phyloP scores from a whole-genome alignment of 2,888 invertebrate genomes.

The Drosophila prolongata region DNA sequence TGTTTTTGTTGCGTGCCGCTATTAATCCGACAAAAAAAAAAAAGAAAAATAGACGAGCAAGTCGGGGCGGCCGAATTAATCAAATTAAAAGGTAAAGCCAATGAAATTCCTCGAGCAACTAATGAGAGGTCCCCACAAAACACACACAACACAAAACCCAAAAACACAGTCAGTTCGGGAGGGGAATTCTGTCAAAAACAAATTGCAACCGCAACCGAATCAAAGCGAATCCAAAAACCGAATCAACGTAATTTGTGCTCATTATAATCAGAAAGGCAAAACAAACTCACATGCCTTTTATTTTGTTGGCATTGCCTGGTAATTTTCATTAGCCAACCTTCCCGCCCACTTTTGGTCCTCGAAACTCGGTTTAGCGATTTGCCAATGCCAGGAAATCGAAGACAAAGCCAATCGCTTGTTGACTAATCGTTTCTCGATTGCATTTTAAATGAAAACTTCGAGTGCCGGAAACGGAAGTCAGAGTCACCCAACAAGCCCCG shows the following conservation, averaged over 20 bases:
- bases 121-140: conserved; percentile 26
- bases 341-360: conserved; percentile 30
- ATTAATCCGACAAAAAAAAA: background rate
- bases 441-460: conserved; percentile 48
- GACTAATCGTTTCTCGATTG: conserved; percentile 70
- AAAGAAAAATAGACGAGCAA: conserved; percentile 7
- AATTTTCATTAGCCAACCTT: conserved; percentile 49
- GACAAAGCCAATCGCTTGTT: conserved; percentile 40
- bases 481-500: conserved; percentile 41
- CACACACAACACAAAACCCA: background rate
- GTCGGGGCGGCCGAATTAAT: conserved; percentile 24
- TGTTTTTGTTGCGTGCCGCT: conserved; percentile 37
- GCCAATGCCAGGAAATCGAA: conserved; percentile 5
- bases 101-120: conserved; percentile 29
- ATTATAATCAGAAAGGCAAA: conserved; percentile 59
- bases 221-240: conserved; percentile 35
- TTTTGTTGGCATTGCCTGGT: conserved; percentile 16
- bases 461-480: conserved; percentile 58
- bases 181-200: conserved; percentile 27
- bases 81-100: conserved; percentile 57
- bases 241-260: conserved; percentile 67
- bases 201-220: conserved; percentile 41
- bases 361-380: conserved; percentile 1
- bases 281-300: conserved; percentile 21
- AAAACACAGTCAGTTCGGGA: background rate